Evolutionary conservation across 2,888 invertebrate species (phyloP).

Genomic region (Minunthozetes semirufus): DNA sequence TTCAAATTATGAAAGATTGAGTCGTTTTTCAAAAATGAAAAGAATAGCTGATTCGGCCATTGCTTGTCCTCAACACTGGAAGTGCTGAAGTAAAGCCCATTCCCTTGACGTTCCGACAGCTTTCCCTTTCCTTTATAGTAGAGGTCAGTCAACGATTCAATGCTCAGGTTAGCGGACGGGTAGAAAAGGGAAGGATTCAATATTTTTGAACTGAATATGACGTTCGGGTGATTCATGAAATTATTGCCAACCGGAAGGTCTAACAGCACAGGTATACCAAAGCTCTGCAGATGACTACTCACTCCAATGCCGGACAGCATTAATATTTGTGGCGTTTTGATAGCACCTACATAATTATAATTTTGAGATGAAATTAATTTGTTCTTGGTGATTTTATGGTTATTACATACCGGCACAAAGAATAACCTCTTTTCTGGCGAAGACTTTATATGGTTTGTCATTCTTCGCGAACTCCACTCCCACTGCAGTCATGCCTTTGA

Average conservation of each 20-base stretch:
- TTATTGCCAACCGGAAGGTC: conserved; percentile 5
- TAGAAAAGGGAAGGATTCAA: neutral
- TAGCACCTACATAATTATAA: neutral
- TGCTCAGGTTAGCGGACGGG: neutral
- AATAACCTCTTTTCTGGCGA: conserved; percentile 24
- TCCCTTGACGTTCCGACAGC: too few species aligned
- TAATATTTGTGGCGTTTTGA: neutral
- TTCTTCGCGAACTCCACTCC: conserved; percentile 28
- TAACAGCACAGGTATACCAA: neutral
- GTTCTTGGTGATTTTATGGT: conserved; percentile 27
- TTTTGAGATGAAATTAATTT: too few species aligned
- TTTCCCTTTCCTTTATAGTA: too few species aligned
- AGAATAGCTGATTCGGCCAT: too few species aligned
- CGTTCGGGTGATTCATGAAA: neutral
- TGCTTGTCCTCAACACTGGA: too few species aligned
- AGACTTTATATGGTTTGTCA: neutral
- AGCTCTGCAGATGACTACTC: neutral
- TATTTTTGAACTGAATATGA: neutral
- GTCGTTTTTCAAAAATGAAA: too few species aligned
- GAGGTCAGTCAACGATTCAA: too few species aligned
- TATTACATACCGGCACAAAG: conserved; percentile 32
- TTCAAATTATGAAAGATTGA: too few species aligned
- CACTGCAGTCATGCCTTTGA: neutral
- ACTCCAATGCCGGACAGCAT: conserved; percentile 3
- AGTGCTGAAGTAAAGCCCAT: too few species aligned